These are phyloP conservation scores for Phenacoccus solenopsis DNA, from an alignment of 1,140 invertebrate species.

Conservation along the genomic window DNA sequence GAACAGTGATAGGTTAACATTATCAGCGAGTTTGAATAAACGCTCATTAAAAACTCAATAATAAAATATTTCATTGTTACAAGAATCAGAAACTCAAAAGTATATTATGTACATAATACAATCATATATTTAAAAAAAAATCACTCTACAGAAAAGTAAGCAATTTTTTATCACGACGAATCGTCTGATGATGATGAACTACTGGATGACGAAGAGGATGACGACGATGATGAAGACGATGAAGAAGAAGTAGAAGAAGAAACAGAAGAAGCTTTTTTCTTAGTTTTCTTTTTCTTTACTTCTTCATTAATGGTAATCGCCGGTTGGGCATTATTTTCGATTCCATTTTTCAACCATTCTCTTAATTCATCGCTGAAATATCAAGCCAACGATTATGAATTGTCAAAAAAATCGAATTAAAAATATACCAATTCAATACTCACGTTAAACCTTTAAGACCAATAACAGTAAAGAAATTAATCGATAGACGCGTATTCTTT, in stretches of 20 bases:
- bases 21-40: too few relatives aligned
- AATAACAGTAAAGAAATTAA: conserved; percentile 99
- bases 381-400: too few relatives aligned
- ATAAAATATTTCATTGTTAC: too few relatives aligned
- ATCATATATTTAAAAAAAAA: too few relatives aligned
- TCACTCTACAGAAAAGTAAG: too few relatives aligned
- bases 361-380: conserved; percentile 19
- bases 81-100: too few relatives aligned
- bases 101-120: too few relatives aligned
- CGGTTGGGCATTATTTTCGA: neutral
- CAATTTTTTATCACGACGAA: too few relatives aligned
- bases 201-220: neutral
- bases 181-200: too few relatives aligned
- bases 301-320: neutral
- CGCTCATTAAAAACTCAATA: too few relatives aligned
- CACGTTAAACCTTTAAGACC: conserved; percentile 89
- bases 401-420: too few relatives aligned
- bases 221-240: neutral
- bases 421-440: conserved; percentile 29
- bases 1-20: too few relatives aligned
- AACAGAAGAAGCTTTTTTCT: neutral
- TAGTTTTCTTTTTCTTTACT: neutral
- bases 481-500: conserved; percentile 92
- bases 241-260: neutral
- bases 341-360: conserved; percentile 20